Conservation (phyloP, 2,888 invertebrate genomes). For the Metellina segmentata region DNA sequence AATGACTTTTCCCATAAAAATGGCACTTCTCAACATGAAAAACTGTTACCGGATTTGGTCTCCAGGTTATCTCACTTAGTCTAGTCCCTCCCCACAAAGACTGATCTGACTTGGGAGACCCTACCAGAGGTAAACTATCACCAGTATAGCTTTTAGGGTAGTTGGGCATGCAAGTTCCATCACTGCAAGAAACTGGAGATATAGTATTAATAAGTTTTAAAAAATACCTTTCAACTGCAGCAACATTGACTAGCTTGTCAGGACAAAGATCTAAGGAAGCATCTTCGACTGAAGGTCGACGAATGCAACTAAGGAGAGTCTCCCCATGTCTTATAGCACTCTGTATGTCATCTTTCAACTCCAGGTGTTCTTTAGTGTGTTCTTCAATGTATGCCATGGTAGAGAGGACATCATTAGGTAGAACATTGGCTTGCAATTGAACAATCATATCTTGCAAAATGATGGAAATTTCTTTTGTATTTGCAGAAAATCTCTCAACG, state of each 20-base stretch:
- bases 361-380: slow-evolving; percentile 87
- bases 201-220: neutral
- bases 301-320: slow-evolving; percentile 86
- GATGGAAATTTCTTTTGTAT: slow-evolving; percentile 93
- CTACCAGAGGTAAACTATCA: too few species aligned
- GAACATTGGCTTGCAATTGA: slow-evolving; percentile 92
- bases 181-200: neutral
- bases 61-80: too few species aligned
- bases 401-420: slow-evolving; percentile 95
- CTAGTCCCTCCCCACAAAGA: too few species aligned
- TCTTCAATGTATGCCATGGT: slow-evolving; percentile 92
- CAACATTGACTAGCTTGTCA: slow-evolving; percentile 86
- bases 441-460: slow-evolving; percentile 93
- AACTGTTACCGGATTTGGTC: too few species aligned
- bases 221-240: slow-evolving; percentile 91
- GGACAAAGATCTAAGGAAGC: slow-evolving; percentile 80
- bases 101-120: too few species aligned
- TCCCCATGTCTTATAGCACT: slow-evolving; percentile 94
- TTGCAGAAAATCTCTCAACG: slow-evolving; percentile 94
- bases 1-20: too few species aligned
- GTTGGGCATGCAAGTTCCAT: too few species aligned
- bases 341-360: slow-evolving; percentile 91
- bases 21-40: too few species aligned
- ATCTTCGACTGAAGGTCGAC: slow-evolving; percentile 80
- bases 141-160: too few species aligned